phyloP scores from a whole-genome alignment of 2,888 invertebrate genomes.

The Anaspis maculata region DNA sequence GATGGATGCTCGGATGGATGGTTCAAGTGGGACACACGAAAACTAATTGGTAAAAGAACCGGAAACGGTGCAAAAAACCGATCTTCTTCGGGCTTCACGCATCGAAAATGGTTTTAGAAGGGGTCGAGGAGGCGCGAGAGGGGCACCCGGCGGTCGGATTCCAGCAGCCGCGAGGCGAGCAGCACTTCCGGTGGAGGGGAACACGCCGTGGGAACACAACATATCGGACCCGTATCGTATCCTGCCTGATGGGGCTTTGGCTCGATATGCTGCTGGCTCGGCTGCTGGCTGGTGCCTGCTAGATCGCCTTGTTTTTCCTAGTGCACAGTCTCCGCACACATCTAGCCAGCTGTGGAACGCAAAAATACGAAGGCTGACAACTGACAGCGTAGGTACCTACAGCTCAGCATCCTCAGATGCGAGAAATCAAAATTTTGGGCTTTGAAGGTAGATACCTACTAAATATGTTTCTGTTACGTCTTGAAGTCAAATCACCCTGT shows the following conservation, averaged over 20 bases:
- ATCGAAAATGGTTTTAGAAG: slow-evolving; percentile 21
- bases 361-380: too few species aligned
- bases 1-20: slow-evolving; percentile 8
- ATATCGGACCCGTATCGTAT: slow-evolving; percentile 7
- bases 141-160: slow-evolving; percentile 19
- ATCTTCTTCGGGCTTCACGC: slow-evolving; percentile 27
- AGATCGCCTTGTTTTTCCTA: too few species aligned
- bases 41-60: slow-evolving; percentile 36
- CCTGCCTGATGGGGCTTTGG: too few species aligned
- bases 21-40: slow-evolving; percentile 25
- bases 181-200: slow-evolving; percentile 36
- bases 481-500: too few species aligned
- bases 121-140: slow-evolving; percentile 16
- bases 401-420: too few species aligned
- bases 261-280: too few species aligned
- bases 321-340: too few species aligned
- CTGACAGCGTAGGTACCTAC: too few species aligned
- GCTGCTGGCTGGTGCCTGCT: slow-evolving; percentile 2
- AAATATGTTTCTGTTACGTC: too few species aligned
- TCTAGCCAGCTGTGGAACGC: too few species aligned
- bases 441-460: too few species aligned
- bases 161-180: slow-evolving; percentile 31
- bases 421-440: too few species aligned
- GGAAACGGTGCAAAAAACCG: slow-evolving; percentile 33
- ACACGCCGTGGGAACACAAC: slow-evolving; percentile 31